Base-by-base conservation (phyloP, 2,113 vertebrate species). In the Peromyscus polionotus region DNA sequence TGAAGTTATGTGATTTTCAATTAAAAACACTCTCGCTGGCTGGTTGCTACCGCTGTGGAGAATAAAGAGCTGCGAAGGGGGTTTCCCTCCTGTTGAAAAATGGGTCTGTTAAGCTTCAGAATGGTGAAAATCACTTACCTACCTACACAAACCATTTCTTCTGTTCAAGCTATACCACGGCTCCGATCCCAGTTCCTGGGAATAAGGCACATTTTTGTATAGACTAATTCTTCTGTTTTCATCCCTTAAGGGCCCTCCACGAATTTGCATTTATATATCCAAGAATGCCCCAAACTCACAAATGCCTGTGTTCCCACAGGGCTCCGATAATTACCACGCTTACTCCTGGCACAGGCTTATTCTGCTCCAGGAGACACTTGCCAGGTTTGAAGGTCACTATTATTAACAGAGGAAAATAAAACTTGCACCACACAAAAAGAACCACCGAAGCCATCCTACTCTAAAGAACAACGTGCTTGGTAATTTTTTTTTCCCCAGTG, bases 1-100 rank as follows among this genome's bases (percentile, higher is more conserved):
- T 51, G 17, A 96, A 92, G 89, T 96, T 96, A 83, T 94, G 94
- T 36, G 61, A 96, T 93, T 96, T 39, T 97, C 97, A 96, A 94
- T 91, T 94, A 95, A 94, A 96, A 95, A 84, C 86, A 91, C 77
- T 94, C 89, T 94, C 65, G 24, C 92, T 97, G 4, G 22, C 61
- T n/a, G 24, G 86, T 95, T 95, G 77, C 89, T 86, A 89, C 94
- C 16, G 0, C 93, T 36, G 67, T 70, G 83, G 81, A 87, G 96
- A 96, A 93, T 1, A 89, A 94, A 83, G 36, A 86, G 48, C 31
- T n/a, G n/a, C 83, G 45, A 45, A 9, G 28, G 84, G 67, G 72
- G 92, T 45, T 85, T n/a, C 51, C 57, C 61, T 54, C 59, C 67
- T 87, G 88, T 72, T 95, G 95, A 97, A 89, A 96, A 97, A 79